Conservation (phyloP, 2,113 vertebrate species). For the Psettodes erumei region DNA sequence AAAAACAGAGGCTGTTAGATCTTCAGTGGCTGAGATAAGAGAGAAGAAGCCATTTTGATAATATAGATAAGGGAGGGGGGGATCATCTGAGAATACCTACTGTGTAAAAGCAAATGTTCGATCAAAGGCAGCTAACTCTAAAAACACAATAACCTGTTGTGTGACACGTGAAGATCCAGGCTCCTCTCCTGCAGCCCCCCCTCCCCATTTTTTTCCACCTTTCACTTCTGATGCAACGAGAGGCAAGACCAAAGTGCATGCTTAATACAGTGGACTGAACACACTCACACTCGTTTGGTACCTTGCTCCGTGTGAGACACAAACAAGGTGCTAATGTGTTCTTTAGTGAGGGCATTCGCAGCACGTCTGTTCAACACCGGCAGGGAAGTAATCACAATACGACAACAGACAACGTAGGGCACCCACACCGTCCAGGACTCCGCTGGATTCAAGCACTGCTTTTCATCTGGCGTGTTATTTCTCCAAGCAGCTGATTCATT, state of each 20-base stretch:
- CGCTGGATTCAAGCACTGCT: background rate
- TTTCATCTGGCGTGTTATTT: background rate
- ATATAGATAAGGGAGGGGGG: conserved; percentile 2
- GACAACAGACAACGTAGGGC: background rate
- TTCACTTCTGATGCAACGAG: conserved; percentile 72
- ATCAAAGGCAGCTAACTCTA: conserved; percentile 31
- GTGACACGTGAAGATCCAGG: conserved; percentile 27
- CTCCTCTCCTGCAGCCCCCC: conserved; percentile 1
- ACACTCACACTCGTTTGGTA: conserved; percentile 29
- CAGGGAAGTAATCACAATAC: conserved; percentile 3
- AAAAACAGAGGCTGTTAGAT: background rate
- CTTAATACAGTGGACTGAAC: conserved; percentile 29
- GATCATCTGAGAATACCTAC: conserved; percentile 23
- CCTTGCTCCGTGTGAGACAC: conserved; percentile 20
- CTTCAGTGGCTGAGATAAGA: conserved; percentile 31
- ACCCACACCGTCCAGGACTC: background rate
- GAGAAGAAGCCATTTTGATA: conserved; percentile 34
- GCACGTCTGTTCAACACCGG: background rate
- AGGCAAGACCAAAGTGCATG: conserved; percentile 59
- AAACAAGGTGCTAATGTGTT: conserved; percentile 23
- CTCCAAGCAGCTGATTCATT: background rate
- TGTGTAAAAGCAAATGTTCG: conserved; percentile 35
- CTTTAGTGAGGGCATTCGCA: background rate
- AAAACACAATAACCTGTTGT: conserved; percentile 50
- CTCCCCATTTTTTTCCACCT: background rate